These are phyloP conservation scores for Caenorhabditis briggsae DNA, from an alignment of 1,140 invertebrate genomes.

Conservation along the genomic window DNA sequence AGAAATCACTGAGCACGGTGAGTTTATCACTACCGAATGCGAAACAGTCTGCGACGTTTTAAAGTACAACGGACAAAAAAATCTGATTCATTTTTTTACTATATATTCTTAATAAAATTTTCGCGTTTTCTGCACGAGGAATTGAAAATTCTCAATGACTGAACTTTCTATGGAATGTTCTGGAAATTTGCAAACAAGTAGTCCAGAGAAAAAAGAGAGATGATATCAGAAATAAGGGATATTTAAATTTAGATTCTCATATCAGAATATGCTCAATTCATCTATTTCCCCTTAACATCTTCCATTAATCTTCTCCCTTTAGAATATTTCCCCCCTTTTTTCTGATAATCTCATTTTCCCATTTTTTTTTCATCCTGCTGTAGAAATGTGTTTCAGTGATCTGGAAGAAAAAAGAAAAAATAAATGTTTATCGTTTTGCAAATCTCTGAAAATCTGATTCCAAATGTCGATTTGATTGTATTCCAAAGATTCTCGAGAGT, in stretches of 20 bases:
- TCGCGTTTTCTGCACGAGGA: neutral
- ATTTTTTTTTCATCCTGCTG: neutral
- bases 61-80: no score
- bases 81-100: no score
- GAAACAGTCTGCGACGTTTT: no score
- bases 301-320: slow-evolving; percentile 31
- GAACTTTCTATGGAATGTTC: neutral
- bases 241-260: neutral
- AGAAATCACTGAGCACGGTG: no score
- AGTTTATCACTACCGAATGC: no score
- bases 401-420: neutral
- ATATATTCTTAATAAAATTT: no score
- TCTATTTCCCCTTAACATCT: neutral
- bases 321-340: slow-evolving; percentile 1
- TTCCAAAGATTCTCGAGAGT: neutral
- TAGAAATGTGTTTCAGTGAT: neutral
- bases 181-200: neutral
- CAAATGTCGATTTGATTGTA: neutral
- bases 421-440: neutral
- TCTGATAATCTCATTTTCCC: neutral
- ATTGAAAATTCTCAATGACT: slow-evolving; percentile 18
- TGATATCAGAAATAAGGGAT: neutral
- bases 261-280: neutral
- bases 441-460: slow-evolving; percentile 16
- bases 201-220: neutral